Base-by-base conservation (phyloP, 2,797 vertebrate genomes). In the Eupleurogrammus muticus region DNA sequence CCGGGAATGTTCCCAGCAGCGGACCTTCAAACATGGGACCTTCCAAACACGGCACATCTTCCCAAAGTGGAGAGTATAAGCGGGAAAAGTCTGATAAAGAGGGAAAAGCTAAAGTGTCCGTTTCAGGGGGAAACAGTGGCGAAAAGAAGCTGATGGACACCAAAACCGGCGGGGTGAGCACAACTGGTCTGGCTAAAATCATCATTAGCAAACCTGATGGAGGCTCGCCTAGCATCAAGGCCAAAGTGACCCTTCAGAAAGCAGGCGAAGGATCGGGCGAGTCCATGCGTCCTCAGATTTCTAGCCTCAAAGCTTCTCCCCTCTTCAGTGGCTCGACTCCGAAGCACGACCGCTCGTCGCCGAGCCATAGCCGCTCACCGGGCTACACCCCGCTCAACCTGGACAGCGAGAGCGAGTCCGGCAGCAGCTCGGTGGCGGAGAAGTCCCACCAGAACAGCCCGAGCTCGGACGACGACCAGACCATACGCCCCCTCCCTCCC, bases 391-490 rank as follows among this genome's bases (percentile, higher is more conserved):
- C 97, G 3, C 96, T 99, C 69, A 96, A 97, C 89, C 94, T 95
- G 9, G 98, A 99, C 94, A 99, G 98, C 21, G 98, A 98, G 92
- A 99, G 97, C 0, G 98, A 99, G 89, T 99, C 97, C 0, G 98
- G 97, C 44, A 98, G 97, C 55, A 99, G 97, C 62, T 99, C 97
- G 0, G 95, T 99, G 55, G 97, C 97, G 0, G 98, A 99, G 88
- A 99, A 98, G 63, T 99, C 97, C 61, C 98, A 99, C 56, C 97
- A 99, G 91, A 99, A 99, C 90, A 99, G 97, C 86, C 97, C 97
- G 65, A 99, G 96, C 90, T 99, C 98, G 0, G 98, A 99, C 8
- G 97, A 99, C 0, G 97, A 98, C 83, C 93, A 97, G 79, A 85
- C 94, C 40, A 87, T 96, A 63, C 92, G 97, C 28, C 95, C 96